These are phyloP conservation scores for Pogonus chalceus DNA, from an alignment of 1,140 invertebrate species.

Conservation along the genomic window DNA sequence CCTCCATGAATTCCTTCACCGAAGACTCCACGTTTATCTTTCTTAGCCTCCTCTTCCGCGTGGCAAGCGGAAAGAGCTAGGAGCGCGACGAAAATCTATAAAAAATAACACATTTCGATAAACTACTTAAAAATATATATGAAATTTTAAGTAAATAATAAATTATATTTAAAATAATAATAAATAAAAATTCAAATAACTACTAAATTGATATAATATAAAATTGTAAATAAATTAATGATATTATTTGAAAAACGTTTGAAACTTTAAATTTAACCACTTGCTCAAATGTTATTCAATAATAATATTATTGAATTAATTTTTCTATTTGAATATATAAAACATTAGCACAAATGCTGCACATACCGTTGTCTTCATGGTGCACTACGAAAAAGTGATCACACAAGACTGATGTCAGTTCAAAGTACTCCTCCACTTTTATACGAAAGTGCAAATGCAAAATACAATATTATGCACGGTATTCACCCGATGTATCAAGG, in stretches of 20 bases:
- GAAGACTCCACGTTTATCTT: conserved; percentile 2
- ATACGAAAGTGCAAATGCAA: background rate
- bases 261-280: background rate
- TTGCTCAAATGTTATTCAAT: background rate
- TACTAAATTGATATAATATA: no score
- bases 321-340: no score
- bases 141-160: no score
- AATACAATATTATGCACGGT: background rate
- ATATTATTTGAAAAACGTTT: background rate
- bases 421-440: background rate
- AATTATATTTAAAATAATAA: no score
- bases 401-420: background rate
- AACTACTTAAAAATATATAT: background rate
- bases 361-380: background rate
- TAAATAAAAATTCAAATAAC: no score
- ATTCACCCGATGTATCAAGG: background rate
- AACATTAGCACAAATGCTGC: no score
- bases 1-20: conserved; percentile 1
- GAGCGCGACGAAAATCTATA: background rate
- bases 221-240: no score
- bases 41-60: conserved; percentile 7
- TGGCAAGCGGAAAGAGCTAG: background rate
- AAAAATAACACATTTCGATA: background rate
- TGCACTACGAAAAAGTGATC: background rate
- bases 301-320: background rate